Evolutionary conservation across 2,888 invertebrate species (phyloP).

Genomic region (Dimorphilus gyrociliatus): DNA sequence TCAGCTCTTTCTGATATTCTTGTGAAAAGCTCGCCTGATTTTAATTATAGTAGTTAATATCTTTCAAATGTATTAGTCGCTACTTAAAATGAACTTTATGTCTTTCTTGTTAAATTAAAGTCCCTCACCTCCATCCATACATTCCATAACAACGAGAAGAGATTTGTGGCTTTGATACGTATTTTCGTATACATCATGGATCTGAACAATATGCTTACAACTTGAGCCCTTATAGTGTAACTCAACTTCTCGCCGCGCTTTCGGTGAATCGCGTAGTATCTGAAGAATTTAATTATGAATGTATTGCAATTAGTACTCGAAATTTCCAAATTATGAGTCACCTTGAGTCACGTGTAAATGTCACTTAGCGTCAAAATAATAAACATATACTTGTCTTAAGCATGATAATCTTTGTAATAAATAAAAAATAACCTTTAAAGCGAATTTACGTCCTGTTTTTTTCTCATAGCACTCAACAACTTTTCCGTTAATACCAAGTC

Average conservation of each 20-base stretch:
- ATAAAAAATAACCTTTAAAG: conserved; percentile 93
- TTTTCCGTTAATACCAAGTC: conserved; percentile 94
- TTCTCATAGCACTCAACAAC: conserved; percentile 82
- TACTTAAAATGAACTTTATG: conserved; percentile 3
- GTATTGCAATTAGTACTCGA: too few species aligned
- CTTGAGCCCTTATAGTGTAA: conserved; percentile 82
- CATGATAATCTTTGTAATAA: too few species aligned
- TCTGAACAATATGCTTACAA: conserved; percentile 79
- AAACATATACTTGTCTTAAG: too few species aligned
- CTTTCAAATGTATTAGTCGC: conserved; percentile 10
- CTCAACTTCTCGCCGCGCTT: conserved; percentile 84
- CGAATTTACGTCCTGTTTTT: conserved; percentile 59
- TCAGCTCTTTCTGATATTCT: conserved; percentile 86
- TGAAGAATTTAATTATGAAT: too few species aligned
- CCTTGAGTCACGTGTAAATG: too few species aligned
- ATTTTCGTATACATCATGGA: conserved; percentile 88
- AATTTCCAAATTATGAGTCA: too few species aligned
- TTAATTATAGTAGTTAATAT: too few species aligned
- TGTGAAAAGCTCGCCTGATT: conserved; percentile 90
- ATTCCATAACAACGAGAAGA: conserved; percentile 96
- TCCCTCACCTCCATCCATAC: too few species aligned
- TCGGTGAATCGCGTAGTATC: conserved; percentile 76
- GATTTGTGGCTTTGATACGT: conserved; percentile 66
- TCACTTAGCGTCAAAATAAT: too few species aligned
- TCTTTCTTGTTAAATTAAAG: too few species aligned